phyloP scores from a whole-genome alignment of 2,113 vertebrate genomes.

The Notarius quadriscutis region DNA sequence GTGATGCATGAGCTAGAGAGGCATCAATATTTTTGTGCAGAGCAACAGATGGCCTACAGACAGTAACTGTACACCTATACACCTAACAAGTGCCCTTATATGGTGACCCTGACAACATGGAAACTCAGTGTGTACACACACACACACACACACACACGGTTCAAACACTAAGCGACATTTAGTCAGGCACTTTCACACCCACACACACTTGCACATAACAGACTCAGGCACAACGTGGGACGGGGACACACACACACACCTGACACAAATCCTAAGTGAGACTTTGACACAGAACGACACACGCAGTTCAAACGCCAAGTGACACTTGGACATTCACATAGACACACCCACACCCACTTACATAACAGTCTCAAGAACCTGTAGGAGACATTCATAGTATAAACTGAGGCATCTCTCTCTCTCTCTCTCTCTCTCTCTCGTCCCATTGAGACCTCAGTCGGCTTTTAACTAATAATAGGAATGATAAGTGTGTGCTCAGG shows the following conservation, averaged over 20 bases:
- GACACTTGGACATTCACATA: conserved; percentile 17
- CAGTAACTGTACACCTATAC: conserved; percentile 7
- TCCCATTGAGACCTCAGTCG: neutral
- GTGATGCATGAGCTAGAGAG: neutral
- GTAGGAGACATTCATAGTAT: neutral
- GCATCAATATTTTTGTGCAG: neutral
- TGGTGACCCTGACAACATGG: neutral
- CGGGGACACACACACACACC: neutral
- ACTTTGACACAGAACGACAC: neutral
- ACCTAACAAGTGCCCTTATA: neutral
- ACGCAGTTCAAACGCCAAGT: neutral
- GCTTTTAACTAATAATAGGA: conserved; percentile 68
- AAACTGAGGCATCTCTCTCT: neutral
- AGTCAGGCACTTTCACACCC: conserved; percentile 19
- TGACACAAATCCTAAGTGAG: neutral
- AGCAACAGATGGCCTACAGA: conserved; percentile 5
- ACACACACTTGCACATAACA: conserved; percentile 19
- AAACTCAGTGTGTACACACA: neutral
- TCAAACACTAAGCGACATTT: conserved; percentile 14
- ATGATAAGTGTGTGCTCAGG: conserved; percentile 63
- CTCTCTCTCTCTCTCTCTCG: neutral
- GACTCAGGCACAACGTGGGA: neutral
- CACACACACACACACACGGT: neutral
- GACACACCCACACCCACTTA: conserved; percentile 14
- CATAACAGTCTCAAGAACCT: neutral